phyloP scores from a whole-genome alignment of 2,888 invertebrate genomes.

The Eilema sororculum region DNA sequence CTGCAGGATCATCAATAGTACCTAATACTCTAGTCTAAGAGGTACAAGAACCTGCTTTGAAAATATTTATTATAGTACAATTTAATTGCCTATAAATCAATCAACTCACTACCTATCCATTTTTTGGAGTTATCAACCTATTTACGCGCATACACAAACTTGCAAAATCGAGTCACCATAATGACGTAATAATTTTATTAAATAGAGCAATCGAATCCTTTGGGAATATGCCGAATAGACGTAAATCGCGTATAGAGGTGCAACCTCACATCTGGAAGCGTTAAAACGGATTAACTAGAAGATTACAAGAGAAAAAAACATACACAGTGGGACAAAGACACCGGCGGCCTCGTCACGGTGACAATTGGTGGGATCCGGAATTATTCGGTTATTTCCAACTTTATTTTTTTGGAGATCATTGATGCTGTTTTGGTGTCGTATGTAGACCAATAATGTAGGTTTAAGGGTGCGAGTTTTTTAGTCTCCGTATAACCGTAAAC shows the following conservation, averaged over 20 bases:
- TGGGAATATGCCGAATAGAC: constrained; percentile 56
- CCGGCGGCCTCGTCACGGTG: constrained; percentile 80
- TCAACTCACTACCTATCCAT: no score
- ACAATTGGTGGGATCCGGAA: constrained; percentile 80
- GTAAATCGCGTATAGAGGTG: constrained; percentile 60
- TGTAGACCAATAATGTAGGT: constrained; percentile 56
- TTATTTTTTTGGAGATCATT: constrained; percentile 65
- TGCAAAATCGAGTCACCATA: constrained; percentile 19
- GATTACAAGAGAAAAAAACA: constrained; percentile 80
- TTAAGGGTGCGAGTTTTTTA: constrained; percentile 38
- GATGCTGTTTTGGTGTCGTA: constrained; percentile 62
- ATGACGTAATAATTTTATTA: constrained; percentile 22
- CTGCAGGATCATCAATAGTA: no score
- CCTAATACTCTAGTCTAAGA: no score
- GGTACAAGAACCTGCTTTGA: no score
- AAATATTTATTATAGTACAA: no score
- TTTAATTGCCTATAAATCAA: no score
- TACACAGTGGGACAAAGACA: constrained; percentile 75
- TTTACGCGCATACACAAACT: background rate
- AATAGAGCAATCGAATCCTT: constrained; percentile 57
- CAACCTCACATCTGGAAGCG: constrained; percentile 82
- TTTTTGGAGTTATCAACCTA: background rate
- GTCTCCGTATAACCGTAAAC: background rate
- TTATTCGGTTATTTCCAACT: constrained; percentile 75
- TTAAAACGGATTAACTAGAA: constrained; percentile 84